These are phyloP conservation scores for Lineus longissimus DNA, from an alignment of 1,140 invertebrate species.

Conservation along the genomic window DNA sequence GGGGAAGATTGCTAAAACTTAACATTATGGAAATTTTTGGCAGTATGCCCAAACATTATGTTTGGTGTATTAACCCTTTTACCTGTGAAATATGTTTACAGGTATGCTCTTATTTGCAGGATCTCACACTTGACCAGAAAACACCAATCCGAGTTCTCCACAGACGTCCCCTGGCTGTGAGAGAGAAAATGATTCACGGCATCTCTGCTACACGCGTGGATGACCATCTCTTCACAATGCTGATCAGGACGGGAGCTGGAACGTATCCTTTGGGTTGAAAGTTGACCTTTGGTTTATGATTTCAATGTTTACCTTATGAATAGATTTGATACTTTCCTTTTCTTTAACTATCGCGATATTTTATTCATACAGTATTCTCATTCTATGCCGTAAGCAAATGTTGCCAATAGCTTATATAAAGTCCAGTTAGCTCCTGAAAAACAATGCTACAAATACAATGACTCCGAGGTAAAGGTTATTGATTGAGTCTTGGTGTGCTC, in stretches of 20 bases:
- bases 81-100: neutral
- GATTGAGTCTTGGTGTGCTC: neutral
- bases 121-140: conserved; percentile 39
- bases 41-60: conserved; percentile 56
- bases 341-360: no score
- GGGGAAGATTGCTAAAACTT: no score
- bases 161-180: conserved; percentile 35
- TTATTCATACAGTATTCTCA: no score
- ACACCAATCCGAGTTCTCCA: conserved; percentile 45
- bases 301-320: neutral
- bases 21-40: no score
- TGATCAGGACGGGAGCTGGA: conserved; percentile 82
- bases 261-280: conserved; percentile 66
- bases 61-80: neutral
- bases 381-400: no score
- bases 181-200: conserved; percentile 34
- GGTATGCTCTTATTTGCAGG: conserved; percentile 51
- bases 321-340: neutral
- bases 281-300: conserved; percentile 7
- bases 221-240: conserved; percentile 56
- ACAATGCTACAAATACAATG: no score
- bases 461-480: neutral
- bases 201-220: conserved; percentile 27
- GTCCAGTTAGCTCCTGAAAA: no score
- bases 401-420: no score